Base-by-base conservation (phyloP, 2,888 invertebrate genomes). In the Agriopis marginaria region DNA sequence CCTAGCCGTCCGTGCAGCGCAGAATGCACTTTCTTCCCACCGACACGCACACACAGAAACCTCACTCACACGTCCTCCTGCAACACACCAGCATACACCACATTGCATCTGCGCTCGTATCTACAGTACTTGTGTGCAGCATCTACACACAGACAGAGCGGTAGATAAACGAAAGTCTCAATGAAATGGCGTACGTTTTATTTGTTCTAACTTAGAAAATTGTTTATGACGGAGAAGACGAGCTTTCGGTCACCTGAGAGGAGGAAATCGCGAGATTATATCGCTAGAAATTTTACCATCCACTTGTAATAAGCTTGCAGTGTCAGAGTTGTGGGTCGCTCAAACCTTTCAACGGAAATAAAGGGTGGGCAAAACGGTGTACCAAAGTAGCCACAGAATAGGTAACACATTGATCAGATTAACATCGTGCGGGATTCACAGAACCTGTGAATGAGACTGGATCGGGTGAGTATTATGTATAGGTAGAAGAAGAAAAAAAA, bases 1-100 rank as follows among this genome's bases (percentile, higher is more conserved):
- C 81, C 85, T 87, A 87, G 85, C 83, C 87, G 85, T 79, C 85
- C 87, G 89, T 87, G 89, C 85, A 86, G 80, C 77, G 64, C 84
- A 91, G 92, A 92, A 92, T 94, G 93, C 93, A 92, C 94, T 94
- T 94, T 94, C 93, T 93, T 93, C 92, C 91, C 87, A 78, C 66
- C 61, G 51, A 66, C 72, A 76, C 66, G 50, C 75, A 78, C 79
- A 81, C 70, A 73, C 75, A 72, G 68, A 73, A 66, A 63, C 11
- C 66, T 56, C 23, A 66, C 77, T 77, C 79, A 73, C 77, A 77
- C 63, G 49, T 71, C 66, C 63, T 64, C 45, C 63, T 66, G 66
- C 73, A 66, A 54, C 49, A 68, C 61, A 17, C 71, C 66, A 50
- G 56, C 23, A 72, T 74, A 71, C 65, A 44, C 42, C 40, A 58